Evolutionary conservation across 2,113 vertebrate genomes (phyloP).

Genomic region (Laterallus jamaicensis): DNA sequence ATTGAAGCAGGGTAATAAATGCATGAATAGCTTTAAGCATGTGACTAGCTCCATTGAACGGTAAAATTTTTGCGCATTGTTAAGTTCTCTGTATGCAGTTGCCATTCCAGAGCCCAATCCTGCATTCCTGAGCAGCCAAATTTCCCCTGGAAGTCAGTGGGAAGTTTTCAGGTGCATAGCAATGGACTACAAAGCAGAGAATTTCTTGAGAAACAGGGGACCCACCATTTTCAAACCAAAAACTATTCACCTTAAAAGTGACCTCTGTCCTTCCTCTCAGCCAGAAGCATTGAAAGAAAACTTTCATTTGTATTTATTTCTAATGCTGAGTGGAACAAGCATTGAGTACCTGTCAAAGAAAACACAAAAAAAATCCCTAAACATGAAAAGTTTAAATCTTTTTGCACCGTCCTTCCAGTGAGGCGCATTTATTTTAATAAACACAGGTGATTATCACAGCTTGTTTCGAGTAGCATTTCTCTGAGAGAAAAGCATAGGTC

Average conservation of each 20-base stretch:
- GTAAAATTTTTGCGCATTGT: slow-evolving; percentile 45
- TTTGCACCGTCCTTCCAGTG: neutral
- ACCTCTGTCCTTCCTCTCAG: neutral
- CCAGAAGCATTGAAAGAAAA: slow-evolving; percentile 15
- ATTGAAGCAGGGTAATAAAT: neutral
- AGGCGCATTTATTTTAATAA: neutral
- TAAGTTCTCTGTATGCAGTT: neutral
- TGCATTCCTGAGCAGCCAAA: slow-evolving; percentile 45
- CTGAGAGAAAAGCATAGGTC: neutral
- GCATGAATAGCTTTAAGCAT: neutral
- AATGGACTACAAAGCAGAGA: slow-evolving; percentile 3
- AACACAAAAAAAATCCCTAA: neutral
- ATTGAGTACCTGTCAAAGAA: neutral
- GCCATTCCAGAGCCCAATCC: slow-evolving; percentile 9
- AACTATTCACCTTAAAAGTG: neutral
- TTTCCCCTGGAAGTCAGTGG: slow-evolving; percentile 53
- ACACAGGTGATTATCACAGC: neutral
- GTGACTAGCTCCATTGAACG: neutral
- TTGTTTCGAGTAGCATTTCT: neutral
- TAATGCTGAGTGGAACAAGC: neutral
- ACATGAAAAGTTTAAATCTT: neutral
- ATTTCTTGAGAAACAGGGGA: slow-evolving; percentile 4
- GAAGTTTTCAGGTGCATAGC: slow-evolving; percentile 55
- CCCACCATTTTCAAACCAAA: neutral
- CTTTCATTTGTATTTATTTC: slow-evolving; percentile 37